phyloP scores from a whole-genome alignment of 2,797 vertebrate species.

The Mallotus villosus region DNA sequence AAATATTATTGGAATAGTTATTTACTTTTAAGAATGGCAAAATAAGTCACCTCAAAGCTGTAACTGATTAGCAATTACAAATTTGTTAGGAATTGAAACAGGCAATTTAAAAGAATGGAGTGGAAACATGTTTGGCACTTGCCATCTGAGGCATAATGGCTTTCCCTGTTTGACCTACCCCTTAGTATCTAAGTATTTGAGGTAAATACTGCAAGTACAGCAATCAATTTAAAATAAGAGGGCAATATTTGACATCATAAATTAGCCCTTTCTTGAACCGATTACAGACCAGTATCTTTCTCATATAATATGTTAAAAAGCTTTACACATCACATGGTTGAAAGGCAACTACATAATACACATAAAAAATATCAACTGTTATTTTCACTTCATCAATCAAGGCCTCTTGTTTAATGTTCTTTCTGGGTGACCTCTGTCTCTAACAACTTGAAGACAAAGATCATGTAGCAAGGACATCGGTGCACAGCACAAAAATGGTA shows the following conservation, averaged over 20 bases:
- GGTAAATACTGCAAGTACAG: conserved; percentile 7
- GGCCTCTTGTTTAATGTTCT: conserved; percentile 69
- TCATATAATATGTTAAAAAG: conserved; percentile 53
- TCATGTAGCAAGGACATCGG: conserved; percentile 72
- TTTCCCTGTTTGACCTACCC: conserved; percentile 3
- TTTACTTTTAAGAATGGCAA: conserved; percentile 31
- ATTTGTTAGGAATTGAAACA: not conserved
- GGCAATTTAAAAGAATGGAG: not conserved
- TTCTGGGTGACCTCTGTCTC: conserved; percentile 56
- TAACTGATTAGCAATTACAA: conserved; percentile 38
- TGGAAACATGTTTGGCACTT: not conserved
- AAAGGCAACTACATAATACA: conserved; percentile 65
- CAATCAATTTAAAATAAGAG: conserved; percentile 2
- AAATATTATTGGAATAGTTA: not conserved
- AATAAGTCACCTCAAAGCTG: conserved; percentile 68
- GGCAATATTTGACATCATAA: conserved; percentile 1
- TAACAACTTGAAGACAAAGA: conserved; percentile 54
- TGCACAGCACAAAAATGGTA: conserved; percentile 72
- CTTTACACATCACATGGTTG: conserved; percentile 54
- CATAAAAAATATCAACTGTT: conserved; percentile 55
- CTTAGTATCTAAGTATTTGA: not conserved
- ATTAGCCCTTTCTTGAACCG: conserved; percentile 32
- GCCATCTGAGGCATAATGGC: conserved; percentile 1
- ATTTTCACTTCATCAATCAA: conserved; percentile 66
- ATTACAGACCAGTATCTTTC: conserved; percentile 32